Evolutionary conservation across 2,113 vertebrate species (phyloP).

Genomic region (Taxidea taxus): DNA sequence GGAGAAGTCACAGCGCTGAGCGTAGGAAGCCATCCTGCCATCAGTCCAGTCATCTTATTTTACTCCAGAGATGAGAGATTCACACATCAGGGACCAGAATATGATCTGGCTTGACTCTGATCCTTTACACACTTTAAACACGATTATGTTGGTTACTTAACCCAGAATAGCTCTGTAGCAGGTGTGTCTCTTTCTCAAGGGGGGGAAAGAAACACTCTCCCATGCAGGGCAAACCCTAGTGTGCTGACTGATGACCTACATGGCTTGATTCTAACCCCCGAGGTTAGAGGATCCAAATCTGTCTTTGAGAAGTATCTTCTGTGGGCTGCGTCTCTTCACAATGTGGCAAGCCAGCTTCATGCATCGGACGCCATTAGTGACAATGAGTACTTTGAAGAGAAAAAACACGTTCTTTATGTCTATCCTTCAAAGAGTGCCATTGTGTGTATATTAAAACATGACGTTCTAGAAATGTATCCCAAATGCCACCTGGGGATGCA

Average conservation of each 20-base stretch:
- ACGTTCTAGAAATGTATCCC: neutral
- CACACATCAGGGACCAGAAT: no score
- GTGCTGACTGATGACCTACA: neutral
- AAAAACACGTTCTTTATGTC: neutral
- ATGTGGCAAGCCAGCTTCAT: fast-evolving
- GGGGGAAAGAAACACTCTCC: neutral
- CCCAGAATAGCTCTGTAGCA: neutral
- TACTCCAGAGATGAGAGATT: fast-evolving
- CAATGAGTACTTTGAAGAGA: neutral
- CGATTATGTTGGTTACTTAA: neutral
- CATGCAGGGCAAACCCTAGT: neutral
- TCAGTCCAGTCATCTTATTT: fast-evolving
- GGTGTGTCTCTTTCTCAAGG: neutral
- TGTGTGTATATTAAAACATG: neutral
- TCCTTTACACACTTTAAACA: neutral
- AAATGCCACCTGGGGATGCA: neutral
- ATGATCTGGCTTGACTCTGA: neutral
- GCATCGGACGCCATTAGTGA: neutral
- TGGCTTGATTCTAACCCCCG: neutral
- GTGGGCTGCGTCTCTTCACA: neutral
- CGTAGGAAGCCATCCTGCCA: fast-evolving
- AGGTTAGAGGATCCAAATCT: neutral
- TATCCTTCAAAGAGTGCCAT: neutral
- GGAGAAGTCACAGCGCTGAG: neutral
- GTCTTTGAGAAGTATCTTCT: neutral